phyloP scores from a whole-genome alignment of 2,888 invertebrate genomes.

The Drepana falcataria region DNA sequence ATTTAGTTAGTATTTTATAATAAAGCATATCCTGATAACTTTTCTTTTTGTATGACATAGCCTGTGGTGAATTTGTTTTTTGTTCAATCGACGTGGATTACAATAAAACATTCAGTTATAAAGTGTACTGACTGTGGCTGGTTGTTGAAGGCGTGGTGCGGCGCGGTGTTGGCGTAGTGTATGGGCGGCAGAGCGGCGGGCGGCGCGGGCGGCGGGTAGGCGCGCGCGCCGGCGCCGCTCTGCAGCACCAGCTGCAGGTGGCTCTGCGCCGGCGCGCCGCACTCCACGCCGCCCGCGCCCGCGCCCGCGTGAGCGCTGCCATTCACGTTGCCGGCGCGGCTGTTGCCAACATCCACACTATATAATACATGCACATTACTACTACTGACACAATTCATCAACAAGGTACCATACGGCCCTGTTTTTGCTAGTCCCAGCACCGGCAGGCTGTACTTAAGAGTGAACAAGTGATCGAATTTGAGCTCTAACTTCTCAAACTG shows the following conservation, averaged over 20 bases:
- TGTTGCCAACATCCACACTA: conserved; percentile 12
- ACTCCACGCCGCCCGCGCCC: conserved; percentile 16
- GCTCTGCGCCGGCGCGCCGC: conserved; percentile 33
- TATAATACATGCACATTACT: background rate
- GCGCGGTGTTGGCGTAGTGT: conserved; percentile 45
- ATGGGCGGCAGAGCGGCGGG: conserved; percentile 48
- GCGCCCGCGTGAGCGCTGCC: conserved; percentile 30
- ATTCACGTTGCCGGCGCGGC: conserved; percentile 51
- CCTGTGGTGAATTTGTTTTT: too few species aligned
- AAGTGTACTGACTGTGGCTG: conserved; percentile 39
- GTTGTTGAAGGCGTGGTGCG: conserved; percentile 40
- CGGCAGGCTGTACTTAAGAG: too few species aligned
- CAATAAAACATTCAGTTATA: background rate
- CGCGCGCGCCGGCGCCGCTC: conserved; percentile 46
- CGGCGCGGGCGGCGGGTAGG: conserved; percentile 35
- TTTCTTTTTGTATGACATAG: too few species aligned
- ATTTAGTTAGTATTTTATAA: too few species aligned
- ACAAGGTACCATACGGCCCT: too few species aligned
- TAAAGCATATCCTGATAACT: too few species aligned
- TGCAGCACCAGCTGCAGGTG: conserved; percentile 74
- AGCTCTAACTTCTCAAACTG: too few species aligned
- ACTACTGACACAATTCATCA: too few species aligned
- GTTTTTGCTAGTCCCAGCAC: too few species aligned
- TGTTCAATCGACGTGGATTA: background rate
- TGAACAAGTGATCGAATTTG: too few species aligned